phyloP scores from a whole-genome alignment of 2,888 invertebrate species.

The Drosophila quinaria region DNA sequence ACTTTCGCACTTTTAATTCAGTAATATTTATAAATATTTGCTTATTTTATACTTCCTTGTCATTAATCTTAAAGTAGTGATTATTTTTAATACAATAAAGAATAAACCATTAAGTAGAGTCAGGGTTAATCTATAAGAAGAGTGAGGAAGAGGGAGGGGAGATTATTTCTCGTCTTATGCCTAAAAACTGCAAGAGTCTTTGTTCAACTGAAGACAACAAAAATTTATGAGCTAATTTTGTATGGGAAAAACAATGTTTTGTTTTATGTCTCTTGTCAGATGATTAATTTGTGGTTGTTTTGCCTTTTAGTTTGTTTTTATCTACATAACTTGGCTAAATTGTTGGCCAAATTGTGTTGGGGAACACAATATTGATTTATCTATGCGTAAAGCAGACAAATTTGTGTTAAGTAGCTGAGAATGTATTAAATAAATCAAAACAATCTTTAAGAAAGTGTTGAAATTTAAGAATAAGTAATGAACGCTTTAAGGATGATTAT shows the following conservation, averaged over 20 bases:
- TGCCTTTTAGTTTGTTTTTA: conserved; percentile 24
- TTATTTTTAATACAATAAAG: conserved; percentile 26
- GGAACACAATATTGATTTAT: conserved; percentile 35
- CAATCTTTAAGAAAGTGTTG: not conserved
- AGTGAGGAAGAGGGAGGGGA: conserved; percentile 1
- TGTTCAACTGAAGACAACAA: conserved; percentile 31
- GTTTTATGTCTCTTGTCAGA: conserved; percentile 54
- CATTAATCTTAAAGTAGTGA: conserved; percentile 51
- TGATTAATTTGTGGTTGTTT: conserved; percentile 43
- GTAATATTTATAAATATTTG: conserved; percentile 31
- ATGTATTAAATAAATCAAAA: not conserved
- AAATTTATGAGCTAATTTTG: conserved; percentile 75
- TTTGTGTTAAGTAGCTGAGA: conserved; percentile 1
- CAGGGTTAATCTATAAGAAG: conserved; percentile 47
- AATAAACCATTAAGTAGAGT: conserved; percentile 51
- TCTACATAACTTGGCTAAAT: conserved; percentile 15
- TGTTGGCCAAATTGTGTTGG: conserved; percentile 15
- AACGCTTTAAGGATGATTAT: too few relatives aligned
- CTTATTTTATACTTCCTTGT: conserved; percentile 48
- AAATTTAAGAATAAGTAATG: too few relatives aligned
- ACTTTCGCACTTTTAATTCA: conserved; percentile 42
- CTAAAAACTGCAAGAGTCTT: conserved; percentile 44
- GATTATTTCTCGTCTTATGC: conserved; percentile 60
- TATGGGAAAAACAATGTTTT: conserved; percentile 66
- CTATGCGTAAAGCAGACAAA: conserved; percentile 3